Percentiles rank a stretch among this genome's conserved stretches.
Evolutionary conservation across 2,797 vertebrate species (phyloP).

Genomic region (Silurus aristotelis): DNA sequence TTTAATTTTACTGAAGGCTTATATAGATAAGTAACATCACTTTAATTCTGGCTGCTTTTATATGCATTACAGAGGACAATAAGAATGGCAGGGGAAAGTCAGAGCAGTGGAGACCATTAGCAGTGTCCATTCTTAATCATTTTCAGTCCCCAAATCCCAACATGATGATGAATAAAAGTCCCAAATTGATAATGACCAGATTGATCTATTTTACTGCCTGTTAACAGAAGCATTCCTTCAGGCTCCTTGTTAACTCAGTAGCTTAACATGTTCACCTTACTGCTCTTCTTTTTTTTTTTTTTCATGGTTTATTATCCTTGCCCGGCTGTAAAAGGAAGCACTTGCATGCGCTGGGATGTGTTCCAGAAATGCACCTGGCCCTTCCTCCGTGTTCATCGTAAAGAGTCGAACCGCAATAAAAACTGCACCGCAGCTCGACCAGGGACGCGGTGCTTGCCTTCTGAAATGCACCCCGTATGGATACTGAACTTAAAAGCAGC

Average conservation of each 20-base stretch:
- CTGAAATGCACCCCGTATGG: slow-evolving; percentile 21
- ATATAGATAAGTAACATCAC: background rate
- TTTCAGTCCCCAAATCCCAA: slow-evolving; percentile 42
- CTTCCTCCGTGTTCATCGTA: background rate
- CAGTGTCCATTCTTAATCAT: slow-evolving; percentile 41
- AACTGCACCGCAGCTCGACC: background rate
- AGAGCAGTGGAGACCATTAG: slow-evolving; percentile 39
- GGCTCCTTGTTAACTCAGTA: slow-evolving; percentile 32
- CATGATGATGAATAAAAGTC: slow-evolving; percentile 40
- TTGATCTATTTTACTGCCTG: slow-evolving; percentile 37
- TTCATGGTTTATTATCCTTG: slow-evolving; percentile 37
- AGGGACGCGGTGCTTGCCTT: background rate
- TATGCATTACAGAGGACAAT: slow-evolving; percentile 1
- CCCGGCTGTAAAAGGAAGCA: slow-evolving; percentile 37
- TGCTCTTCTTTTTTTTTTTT: slow-evolving; percentile 13
- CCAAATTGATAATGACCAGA: slow-evolving; percentile 43
- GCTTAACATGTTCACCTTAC: slow-evolving; percentile 34
- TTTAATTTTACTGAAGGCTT: background rate
- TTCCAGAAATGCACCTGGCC: background rate
- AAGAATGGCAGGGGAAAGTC: slow-evolving; percentile 18
- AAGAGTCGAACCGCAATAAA: background rate
- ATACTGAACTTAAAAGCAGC: slow-evolving; percentile 24
- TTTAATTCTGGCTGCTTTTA: background rate
- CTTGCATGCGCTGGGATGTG: slow-evolving; percentile 17
- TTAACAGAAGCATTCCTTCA: slow-evolving; percentile 34